Conservation (phyloP, 2,888 invertebrate genomes). For the Strigamia transsilvanica region DNA sequence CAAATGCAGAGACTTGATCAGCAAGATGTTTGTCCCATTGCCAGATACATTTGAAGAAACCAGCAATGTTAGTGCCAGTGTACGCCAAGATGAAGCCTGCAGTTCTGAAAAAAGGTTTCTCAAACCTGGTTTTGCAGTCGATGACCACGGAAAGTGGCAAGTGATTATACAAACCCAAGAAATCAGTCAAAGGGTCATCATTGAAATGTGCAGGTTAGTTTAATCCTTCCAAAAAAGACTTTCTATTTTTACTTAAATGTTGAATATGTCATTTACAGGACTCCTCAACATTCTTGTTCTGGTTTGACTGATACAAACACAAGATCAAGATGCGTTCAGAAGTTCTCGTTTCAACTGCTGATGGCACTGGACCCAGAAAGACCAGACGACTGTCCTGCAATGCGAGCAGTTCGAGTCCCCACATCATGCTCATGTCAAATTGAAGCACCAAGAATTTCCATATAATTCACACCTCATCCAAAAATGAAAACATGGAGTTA, state of each 20-base stretch:
- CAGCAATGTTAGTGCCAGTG: constrained; percentile 20
- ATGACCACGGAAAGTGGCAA: constrained; percentile 60
- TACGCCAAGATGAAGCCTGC: constrained; percentile 56
- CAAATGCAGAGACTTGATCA: constrained; percentile 42
- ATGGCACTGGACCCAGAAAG: constrained; percentile 61
- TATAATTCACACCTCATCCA: background rate
- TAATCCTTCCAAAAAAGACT: background rate
- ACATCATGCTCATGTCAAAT: constrained; percentile 60
- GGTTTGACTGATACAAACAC: constrained; percentile 46
- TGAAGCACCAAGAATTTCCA: constrained; percentile 39
- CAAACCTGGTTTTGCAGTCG: constrained; percentile 60
- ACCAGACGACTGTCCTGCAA: constrained; percentile 60
- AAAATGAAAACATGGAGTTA: background rate
- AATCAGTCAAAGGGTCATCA: constrained; percentile 59
- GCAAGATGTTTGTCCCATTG: constrained; percentile 48
- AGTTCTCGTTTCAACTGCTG: constrained; percentile 60
- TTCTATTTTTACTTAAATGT: too few relatives aligned
- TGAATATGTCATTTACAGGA: constrained; percentile 6
- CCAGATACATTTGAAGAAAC: constrained; percentile 48
- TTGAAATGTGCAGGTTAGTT: constrained; percentile 59
- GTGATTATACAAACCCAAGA: constrained; percentile 60
- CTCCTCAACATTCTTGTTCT: constrained; percentile 48
- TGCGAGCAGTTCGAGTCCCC: constrained; percentile 61
- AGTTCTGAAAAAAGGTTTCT: constrained; percentile 59
- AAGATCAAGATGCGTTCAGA: constrained; percentile 59